Conservation (phyloP, 1,140 invertebrate species). For the Bombus turneri region DNA sequence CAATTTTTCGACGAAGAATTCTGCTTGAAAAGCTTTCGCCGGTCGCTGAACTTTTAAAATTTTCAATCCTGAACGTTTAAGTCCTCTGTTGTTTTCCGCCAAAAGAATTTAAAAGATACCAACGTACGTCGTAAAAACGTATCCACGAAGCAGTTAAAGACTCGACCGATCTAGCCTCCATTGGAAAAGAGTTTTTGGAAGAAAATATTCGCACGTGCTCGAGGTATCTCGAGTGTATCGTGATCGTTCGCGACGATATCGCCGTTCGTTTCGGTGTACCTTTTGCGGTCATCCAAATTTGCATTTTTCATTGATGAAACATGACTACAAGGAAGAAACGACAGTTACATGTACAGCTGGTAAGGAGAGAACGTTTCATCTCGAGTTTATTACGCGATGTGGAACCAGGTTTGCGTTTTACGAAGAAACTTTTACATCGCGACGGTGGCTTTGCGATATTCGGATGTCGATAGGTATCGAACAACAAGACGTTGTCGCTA, state of each 20-base stretch:
- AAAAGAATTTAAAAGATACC: too few relatives aligned
- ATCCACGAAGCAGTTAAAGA: too few relatives aligned
- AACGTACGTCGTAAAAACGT: too few relatives aligned
- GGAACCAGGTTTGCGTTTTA: conserved; percentile 67
- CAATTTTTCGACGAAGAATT: too few relatives aligned
- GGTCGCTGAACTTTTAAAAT: too few relatives aligned
- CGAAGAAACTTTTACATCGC: conserved; percentile 52
- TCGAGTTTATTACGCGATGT: conserved; percentile 64
- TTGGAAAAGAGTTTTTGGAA: neutral
- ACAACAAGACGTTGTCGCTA: neutral
- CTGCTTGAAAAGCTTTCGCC: too few relatives aligned
- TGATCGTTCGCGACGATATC: neutral
- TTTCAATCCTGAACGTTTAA: too few relatives aligned
- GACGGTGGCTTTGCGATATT: conserved; percentile 28
- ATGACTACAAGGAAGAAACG: neutral
- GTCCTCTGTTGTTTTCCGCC: too few relatives aligned
- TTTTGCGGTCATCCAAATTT: conserved; percentile 5
- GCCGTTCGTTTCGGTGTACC: neutral
- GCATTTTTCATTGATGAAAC: conserved; percentile 31
- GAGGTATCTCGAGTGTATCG: neutral
- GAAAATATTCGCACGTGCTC: neutral
- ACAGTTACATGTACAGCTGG: neutral
- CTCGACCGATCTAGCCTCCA: too few relatives aligned
- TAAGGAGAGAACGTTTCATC: conserved; percentile 59
- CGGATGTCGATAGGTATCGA: neutral